Evolutionary conservation across 2,888 invertebrate species (phyloP).

Genomic region (Eilema sororculum): DNA sequence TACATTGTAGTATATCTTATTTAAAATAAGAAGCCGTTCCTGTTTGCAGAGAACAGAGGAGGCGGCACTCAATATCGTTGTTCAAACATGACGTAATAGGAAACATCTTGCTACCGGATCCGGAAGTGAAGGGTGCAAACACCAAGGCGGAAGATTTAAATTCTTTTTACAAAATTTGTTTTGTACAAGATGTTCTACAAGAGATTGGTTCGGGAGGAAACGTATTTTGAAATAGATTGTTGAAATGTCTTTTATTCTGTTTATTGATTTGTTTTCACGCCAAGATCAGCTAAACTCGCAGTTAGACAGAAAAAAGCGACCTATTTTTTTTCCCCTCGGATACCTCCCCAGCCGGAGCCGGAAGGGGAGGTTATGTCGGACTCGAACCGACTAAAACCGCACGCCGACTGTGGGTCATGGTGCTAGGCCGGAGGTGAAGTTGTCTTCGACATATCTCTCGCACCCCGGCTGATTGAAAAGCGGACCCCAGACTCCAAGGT

Average conservation of each 20-base stretch:
- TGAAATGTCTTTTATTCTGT: not conserved
- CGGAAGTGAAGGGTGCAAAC: constrained; percentile 54
- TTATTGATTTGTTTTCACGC: not conserved
- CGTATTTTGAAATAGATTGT: not conserved
- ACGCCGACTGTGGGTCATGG: no score
- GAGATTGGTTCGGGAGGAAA: not conserved
- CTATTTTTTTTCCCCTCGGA: no score
- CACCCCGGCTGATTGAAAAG: no score
- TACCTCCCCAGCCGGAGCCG: no score
- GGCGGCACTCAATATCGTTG: constrained; percentile 71
- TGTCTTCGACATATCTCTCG: no score
- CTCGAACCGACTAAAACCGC: no score
- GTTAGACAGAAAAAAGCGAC: no score
- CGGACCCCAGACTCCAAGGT: no score
- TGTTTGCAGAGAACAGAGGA: constrained; percentile 60
- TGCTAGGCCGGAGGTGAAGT: no score
- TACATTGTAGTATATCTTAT: constrained; percentile 47
- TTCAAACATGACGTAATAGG: constrained; percentile 74
- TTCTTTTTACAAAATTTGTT: constrained; percentile 19
- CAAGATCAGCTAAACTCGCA: no score
- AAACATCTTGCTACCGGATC: constrained; percentile 67
- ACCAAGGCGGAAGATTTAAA: constrained; percentile 45
- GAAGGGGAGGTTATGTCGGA: no score
- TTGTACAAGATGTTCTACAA: constrained; percentile 15
- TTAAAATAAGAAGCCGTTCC: constrained; percentile 55